These are phyloP conservation scores for Falcaria lacertinaria DNA, from an alignment of 2,888 invertebrate species.

Conservation along the genomic window DNA sequence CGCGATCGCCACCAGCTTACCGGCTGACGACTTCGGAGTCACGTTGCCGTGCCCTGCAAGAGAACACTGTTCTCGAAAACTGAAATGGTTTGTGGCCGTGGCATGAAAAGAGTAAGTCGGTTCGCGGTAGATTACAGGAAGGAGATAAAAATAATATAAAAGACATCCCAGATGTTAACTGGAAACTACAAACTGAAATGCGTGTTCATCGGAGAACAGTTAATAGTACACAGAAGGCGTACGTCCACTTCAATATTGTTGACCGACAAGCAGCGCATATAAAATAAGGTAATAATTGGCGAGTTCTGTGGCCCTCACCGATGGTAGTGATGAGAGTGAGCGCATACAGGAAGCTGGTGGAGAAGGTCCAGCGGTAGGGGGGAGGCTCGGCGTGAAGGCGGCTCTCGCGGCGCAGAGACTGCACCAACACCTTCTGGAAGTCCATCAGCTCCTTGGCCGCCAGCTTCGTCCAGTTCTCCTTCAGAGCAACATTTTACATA, in stretches of 20 bases:
- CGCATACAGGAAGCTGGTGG: slow-evolving; percentile 94
- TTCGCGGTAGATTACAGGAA: too few relatives aligned
- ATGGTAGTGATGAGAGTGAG: slow-evolving; percentile 96
- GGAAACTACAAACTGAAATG: too few relatives aligned
- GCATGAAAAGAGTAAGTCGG: too few relatives aligned
- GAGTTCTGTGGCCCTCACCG: slow-evolving; percentile 83
- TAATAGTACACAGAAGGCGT: too few relatives aligned
- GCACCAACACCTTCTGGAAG: slow-evolving; percentile 85
- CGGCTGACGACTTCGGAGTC: slow-evolving; percentile 88
- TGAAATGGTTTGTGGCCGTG: too few relatives aligned
- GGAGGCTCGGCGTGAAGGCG: slow-evolving; percentile 41
- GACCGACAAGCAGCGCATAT: too few relatives aligned
- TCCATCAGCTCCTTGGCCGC: slow-evolving; percentile 93
- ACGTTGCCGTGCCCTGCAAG: slow-evolving; percentile 90
- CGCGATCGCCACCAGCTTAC: slow-evolving; percentile 88
- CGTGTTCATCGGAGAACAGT: too few relatives aligned
- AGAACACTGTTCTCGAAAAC: slow-evolving; percentile 7
- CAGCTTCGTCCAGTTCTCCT: slow-evolving; percentile 93
- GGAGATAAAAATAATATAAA: too few relatives aligned
- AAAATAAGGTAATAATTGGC: too few relatives aligned
- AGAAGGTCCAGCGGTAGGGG: slow-evolving; percentile 92
- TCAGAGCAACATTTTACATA: slow-evolving; percentile 40
- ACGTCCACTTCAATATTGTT: too few relatives aligned
- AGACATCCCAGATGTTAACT: too few relatives aligned
- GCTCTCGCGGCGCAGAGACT: slow-evolving; percentile 60